Evolutionary conservation across 2,888 invertebrate species (phyloP).

Genomic region (Enoplolaimus lenunculus): DNA sequence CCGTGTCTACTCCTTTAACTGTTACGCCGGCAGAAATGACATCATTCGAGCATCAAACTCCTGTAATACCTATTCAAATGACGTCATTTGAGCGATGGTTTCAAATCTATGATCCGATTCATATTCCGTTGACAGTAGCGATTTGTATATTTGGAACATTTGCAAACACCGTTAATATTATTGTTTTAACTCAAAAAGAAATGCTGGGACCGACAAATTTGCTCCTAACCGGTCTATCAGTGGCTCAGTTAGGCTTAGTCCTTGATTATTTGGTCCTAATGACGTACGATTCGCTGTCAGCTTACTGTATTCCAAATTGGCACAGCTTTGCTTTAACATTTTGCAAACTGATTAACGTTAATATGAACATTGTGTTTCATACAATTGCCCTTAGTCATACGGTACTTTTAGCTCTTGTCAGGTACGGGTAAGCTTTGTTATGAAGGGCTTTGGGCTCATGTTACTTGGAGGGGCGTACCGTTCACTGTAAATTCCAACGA

Average conservation of each 20-base stretch:
- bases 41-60: no score
- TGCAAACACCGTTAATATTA: conserved; percentile 6
- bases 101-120: not conserved
- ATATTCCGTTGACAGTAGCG: not conserved
- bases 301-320: not conserved
- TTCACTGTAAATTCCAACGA: no score
- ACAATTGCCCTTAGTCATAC: conserved; percentile 31
- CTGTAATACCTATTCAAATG: no score
- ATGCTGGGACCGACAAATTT: conserved; percentile 16
- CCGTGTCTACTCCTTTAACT: no score
- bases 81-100: not conserved
- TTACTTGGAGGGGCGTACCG: no score
- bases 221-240: conserved; percentile 4
- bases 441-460: no score
- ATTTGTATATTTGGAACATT: conserved; percentile 15
- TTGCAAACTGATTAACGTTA: conserved; percentile 21
- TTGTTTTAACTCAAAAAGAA: conserved; percentile 1
- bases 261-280: conserved; percentile 11
- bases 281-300: not conserved
- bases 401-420: conserved; percentile 29
- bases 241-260: conserved; percentile 15
- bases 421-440: no score
- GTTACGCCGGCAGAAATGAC: no score
- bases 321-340: not conserved
- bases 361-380: conserved; percentile 20